Evolutionary conservation across 2,888 invertebrate species (phyloP).

Genomic region (Thymelicus acteon): DNA sequence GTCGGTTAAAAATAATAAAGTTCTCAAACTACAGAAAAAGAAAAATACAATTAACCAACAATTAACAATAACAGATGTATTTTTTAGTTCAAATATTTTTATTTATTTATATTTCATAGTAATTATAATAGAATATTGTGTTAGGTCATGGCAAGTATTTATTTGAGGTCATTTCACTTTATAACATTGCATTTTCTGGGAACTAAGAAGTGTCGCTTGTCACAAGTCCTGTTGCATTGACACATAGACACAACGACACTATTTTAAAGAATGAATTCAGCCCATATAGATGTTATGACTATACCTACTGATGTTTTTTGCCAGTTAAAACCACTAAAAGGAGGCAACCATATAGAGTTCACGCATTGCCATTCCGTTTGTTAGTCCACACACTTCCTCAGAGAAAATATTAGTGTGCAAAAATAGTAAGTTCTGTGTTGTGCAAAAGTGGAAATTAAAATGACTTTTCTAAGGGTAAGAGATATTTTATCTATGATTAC

Average conservation of each 20-base stretch:
- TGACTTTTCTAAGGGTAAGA: slow-evolving; percentile 43
- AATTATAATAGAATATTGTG: too few relatives aligned
- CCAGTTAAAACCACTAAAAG: slow-evolving; percentile 68
- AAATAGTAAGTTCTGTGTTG: slow-evolving; percentile 4
- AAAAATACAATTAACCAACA: too few relatives aligned
- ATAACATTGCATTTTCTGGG: too few relatives aligned
- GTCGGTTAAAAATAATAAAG: too few relatives aligned
- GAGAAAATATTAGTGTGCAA: slow-evolving; percentile 10
- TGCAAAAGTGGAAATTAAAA: slow-evolving; percentile 4
- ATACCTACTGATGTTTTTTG: slow-evolving; percentile 56
- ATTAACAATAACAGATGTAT: too few relatives aligned
- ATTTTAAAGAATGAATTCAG: neutral
- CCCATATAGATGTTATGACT: neutral
- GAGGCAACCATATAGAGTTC: slow-evolving; percentile 61
- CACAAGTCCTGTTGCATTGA: too few relatives aligned
- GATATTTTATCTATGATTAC: neutral
- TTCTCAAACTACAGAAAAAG: too few relatives aligned
- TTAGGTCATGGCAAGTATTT: too few relatives aligned
- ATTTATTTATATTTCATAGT: too few relatives aligned
- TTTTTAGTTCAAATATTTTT: too few relatives aligned
- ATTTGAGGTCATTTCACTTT: too few relatives aligned
- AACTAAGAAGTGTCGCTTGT: too few relatives aligned
- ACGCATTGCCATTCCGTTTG: slow-evolving; percentile 55
- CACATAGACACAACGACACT: neutral
- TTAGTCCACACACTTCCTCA: slow-evolving; percentile 45